These are phyloP conservation scores for Chloroclystis v-ata DNA, from an alignment of 2,888 invertebrate genomes.

Conservation along the genomic window DNA sequence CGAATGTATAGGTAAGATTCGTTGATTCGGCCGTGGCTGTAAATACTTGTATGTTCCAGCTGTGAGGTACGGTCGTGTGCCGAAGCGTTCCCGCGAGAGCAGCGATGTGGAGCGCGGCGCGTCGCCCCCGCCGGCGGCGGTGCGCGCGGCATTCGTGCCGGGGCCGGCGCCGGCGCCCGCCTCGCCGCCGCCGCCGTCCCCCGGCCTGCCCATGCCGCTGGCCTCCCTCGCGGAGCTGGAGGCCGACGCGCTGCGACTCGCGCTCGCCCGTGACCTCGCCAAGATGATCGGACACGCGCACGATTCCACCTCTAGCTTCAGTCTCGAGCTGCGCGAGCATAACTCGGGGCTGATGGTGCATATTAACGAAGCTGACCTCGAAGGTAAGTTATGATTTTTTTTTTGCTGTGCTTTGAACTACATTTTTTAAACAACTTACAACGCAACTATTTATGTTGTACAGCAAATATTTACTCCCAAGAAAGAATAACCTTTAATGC, in stretches of 20 bases:
- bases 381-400: conserved; percentile 26
- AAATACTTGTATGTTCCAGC: conserved; percentile 75
- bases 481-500: too few species aligned
- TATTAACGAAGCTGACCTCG: conserved; percentile 38
- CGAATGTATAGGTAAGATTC: too few species aligned
- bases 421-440: too few species aligned
- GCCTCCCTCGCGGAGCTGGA: conserved; percentile 36
- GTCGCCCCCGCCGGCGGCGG: conserved; percentile 4
- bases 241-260: conserved; percentile 32
- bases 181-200: background rate
- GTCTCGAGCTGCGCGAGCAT: conserved; percentile 85
- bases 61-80: conserved; percentile 97
- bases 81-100: conserved; percentile 91
- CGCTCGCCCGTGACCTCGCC: conserved; percentile 51
- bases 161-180: background rate
- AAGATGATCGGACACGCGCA: conserved; percentile 83
- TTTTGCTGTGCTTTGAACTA: too few species aligned
- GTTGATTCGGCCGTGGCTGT: too few species aligned
- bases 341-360: conserved; percentile 30
- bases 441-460: too few species aligned
- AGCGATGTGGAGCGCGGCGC: background rate
- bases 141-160: conserved; percentile 82
- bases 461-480: too few species aligned
- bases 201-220: conserved; percentile 5
- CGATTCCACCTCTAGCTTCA: conserved; percentile 91